A percentile compares a stretch with the other conserved stretches of the same genome.
phyloP scores from a whole-genome alignment of 2,113 vertebrate species.

The Thermophis baileyi region DNA sequence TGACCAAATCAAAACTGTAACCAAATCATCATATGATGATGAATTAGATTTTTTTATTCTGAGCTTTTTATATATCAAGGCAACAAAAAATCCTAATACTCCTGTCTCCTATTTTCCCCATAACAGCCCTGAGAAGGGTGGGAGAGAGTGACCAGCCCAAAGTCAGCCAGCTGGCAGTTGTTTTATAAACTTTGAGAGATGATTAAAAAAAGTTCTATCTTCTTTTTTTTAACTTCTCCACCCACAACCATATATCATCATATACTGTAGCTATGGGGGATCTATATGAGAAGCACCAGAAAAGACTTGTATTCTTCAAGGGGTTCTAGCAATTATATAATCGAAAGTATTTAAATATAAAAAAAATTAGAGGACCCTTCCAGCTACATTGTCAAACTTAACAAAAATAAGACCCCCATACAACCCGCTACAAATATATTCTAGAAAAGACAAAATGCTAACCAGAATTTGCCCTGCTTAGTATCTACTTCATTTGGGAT shows the following conservation, averaged over 20 bases:
- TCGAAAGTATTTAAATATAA: background rate
- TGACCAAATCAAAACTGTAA: background rate
- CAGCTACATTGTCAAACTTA: background rate
- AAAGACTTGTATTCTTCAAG: background rate
- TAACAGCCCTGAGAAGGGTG: background rate
- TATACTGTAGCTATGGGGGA: background rate
- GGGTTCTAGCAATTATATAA: background rate
- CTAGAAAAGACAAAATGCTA: background rate
- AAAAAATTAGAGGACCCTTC: background rate
- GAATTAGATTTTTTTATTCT: background rate
- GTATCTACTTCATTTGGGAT: background rate
- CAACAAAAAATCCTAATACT: background rate
- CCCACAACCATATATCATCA: background rate
- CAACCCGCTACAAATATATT: background rate
- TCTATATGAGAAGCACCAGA: background rate
- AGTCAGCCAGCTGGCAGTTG: background rate
- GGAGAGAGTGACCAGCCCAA: background rate
- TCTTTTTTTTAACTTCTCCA: background rate
- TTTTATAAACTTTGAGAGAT: background rate
- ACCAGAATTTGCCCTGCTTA: background rate
- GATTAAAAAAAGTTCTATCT: background rate
- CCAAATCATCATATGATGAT: background rate
- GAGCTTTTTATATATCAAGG: background rate
- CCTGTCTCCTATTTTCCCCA: background rate
- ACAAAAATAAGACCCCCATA: background rate